Evolutionary conservation across 1,140 invertebrate genomes (phyloP), one percentile per base, ranked within the genome.

Genomic region (Ceratosolen solmsi): DNA sequence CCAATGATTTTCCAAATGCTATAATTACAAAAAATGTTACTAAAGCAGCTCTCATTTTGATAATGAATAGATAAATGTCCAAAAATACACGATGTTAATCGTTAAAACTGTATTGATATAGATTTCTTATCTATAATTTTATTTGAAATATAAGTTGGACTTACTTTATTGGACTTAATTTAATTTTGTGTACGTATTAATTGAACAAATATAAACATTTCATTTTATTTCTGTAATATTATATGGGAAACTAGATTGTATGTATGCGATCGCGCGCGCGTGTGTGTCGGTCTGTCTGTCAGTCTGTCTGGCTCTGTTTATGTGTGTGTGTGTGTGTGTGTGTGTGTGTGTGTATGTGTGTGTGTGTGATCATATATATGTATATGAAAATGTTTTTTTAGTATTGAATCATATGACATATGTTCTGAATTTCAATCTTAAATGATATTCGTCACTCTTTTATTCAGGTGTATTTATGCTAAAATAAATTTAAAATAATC

Each of bases 1-100:
- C n/a, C 22, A 54, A 25, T 3, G 22, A 54, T 49, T 51, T 49
- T 22, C 51, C 46, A 33, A 70, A 36, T 13, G 38, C 11, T 22
- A 36, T 38, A 5, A 79, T 9, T 7, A 71, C 3, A 25, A 70
- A 20, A 71, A 54, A 79, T 56, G 71, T 27, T 70, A 54, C 20
- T 68, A 68, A 38, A 5, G 15, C 7, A 33, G 25, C 25, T 78
- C 33, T 78, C 76, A 78, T 78, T 51, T 49, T 78, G 60, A 78
- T 68, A 13, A 25, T 36, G 49, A 3, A 9, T 33, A 0, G 22
- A 11, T 74, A 33, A 36, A 33, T 74, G 51, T 5, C 20, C 30
- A 15, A 38, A 73, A 22, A 33, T 46, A 54, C 49, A 27, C n/a
- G 46, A 0, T n/a, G 20, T 20, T 33, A 33, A 73, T 73, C 22